Base-by-base conservation (phyloP, 2,113 vertebrate species). In the Salvator merianae region DNA sequence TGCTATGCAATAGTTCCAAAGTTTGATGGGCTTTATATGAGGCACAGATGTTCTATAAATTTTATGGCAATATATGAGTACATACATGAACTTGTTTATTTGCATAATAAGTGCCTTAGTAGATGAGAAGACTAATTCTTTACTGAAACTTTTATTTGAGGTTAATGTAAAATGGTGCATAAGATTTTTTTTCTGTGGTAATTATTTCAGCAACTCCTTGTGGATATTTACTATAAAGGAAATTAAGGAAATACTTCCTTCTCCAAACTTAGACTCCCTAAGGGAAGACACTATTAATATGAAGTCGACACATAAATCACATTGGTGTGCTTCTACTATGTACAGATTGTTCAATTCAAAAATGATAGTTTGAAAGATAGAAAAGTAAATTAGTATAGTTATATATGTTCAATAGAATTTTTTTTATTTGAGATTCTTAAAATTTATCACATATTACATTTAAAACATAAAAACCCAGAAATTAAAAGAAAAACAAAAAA, bases 1-100 rank as follows among this genome's bases (percentile, higher is more conserved):
- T 4, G 20, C 14, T 50, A 80, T 69, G 9, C 8, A 47, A 13
- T 68, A 43, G 34, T 26, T 50, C 38, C 40, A 12, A 3, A 77
- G 87, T 59, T 69, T 71, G 77, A 85, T 40, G 34, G 14, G 26
- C 36, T 53, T 86, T 85, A 34, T 50, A 53, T 36, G 79, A 74
- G n/a, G 73, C 9, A 12, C 28, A 47, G 24, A 76, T 86, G 9
- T 74, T 79, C 63, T 65, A 73, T 68, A 1, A 81, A 82, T n/a
- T 34, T 12, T 1, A 4, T 71, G 40, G 34, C 40, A 77, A 40
- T 0, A 1, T 30, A 40, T 10, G 87, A 50, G 47, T 69, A 59
- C 50, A 72, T 40, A 72, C 30, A 14, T 62, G 50, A 50, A 59
- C 38, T 71, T 72, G 10, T 13, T 82, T 38, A 12, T 38, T 73